Percentiles rank a stretch among this genome's conserved stretches.
Conservation (phyloP, 2,797 vertebrate species). For the Tympanoctomys barrerae region DNA sequence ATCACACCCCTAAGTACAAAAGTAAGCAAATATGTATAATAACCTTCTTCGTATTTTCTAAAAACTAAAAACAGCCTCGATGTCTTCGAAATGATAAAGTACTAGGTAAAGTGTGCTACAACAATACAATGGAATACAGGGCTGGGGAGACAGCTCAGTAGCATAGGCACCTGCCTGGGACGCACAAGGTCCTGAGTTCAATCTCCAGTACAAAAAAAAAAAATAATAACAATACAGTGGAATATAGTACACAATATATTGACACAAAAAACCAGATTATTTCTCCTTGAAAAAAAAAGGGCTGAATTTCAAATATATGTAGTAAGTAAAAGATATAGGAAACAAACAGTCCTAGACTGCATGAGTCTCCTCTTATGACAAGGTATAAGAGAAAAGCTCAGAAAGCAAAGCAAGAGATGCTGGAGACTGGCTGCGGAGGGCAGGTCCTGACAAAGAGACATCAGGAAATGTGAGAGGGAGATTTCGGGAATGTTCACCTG, state of each 20-base stretch:
- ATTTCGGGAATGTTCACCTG: background rate
- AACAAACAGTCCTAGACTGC: background rate
- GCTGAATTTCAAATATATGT: background rate
- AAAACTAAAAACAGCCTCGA: background rate
- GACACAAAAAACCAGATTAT: background rate
- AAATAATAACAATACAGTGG: background rate
- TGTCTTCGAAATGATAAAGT: background rate
- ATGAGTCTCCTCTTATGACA: background rate
- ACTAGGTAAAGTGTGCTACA: background rate
- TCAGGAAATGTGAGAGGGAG: background rate
- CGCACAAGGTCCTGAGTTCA: no score
- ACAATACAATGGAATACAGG: background rate
- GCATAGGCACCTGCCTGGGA: no score
- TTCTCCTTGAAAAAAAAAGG: background rate
- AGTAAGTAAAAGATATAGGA: background rate
- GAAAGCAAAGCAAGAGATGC: background rate
- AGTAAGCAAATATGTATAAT: background rate
- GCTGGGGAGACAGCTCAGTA: no score
- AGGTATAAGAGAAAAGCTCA: background rate
- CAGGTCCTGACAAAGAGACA: background rate
- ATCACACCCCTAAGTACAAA: background rate
- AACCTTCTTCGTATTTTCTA: background rate
- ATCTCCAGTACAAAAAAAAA: no score
- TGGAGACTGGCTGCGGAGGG: fast-evolving
- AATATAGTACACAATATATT: background rate